These are phyloP conservation scores for Eristalis pertinax DNA, from an alignment of 2,888 invertebrate species.

Conservation along the genomic window DNA sequence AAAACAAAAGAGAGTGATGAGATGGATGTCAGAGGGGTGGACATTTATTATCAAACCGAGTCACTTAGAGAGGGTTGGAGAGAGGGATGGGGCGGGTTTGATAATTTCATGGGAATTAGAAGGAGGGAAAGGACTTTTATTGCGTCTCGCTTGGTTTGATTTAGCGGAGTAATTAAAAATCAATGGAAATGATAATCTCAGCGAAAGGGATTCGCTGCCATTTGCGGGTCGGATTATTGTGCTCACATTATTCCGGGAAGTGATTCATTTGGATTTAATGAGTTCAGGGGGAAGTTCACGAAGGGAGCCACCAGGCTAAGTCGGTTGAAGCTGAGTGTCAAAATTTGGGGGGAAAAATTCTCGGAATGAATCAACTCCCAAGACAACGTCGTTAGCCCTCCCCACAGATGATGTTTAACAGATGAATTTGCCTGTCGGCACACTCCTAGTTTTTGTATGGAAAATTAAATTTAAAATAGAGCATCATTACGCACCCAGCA, in stretches of 20 bases:
- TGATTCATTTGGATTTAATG: not conserved
- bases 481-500: no score
- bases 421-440: not conserved
- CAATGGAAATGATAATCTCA: slow-evolving; percentile 37
- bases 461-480: not conserved
- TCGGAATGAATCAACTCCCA: not conserved
- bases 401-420: not conserved
- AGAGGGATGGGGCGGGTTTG: not conserved
- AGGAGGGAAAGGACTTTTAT: slow-evolving; percentile 35
- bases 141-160: slow-evolving; percentile 36
- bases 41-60: no score
- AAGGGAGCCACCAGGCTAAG: no score
- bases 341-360: no score
- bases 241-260: not conserved
- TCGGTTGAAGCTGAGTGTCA: no score
- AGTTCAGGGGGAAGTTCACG: not conserved
- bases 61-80: no score
- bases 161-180: slow-evolving; percentile 40
- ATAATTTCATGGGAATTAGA: slow-evolving; percentile 1
- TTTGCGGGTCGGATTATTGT: not conserved
- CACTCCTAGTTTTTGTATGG: not conserved
- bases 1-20: not conserved
- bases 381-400: not conserved
- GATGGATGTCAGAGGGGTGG: not conserved
- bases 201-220: slow-evolving; percentile 6